A percentile compares a stretch with the other conserved stretches of the same genome.
phyloP scores from a whole-genome alignment of 2,888 invertebrate species.

The Hyposoter didymator region DNA sequence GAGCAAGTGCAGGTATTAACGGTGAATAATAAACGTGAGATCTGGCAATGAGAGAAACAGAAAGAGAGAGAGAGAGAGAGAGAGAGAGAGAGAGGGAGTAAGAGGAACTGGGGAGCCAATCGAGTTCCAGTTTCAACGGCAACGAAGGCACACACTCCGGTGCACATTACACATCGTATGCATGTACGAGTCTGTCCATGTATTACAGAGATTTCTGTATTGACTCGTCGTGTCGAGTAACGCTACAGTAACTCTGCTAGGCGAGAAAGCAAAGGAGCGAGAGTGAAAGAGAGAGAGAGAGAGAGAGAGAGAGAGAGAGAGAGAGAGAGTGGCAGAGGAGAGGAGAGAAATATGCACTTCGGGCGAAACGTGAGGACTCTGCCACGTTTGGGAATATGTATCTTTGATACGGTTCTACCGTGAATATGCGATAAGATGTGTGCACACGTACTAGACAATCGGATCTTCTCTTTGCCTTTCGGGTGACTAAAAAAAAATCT shows the following conservation, averaged over 20 bases:
- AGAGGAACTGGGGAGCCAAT: slow-evolving; percentile 8
- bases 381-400: slow-evolving; percentile 58
- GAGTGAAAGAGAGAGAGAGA: background rate
- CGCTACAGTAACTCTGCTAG: slow-evolving; percentile 24
- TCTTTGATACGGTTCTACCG: slow-evolving; percentile 57
- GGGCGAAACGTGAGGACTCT: slow-evolving; percentile 40
- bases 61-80: background rate
- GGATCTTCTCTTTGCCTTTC: slow-evolving; percentile 36
- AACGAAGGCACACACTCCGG: slow-evolving; percentile 6
- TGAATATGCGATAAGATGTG: slow-evolving; percentile 56
- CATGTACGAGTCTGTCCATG: slow-evolving; percentile 1
- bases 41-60: background rate
- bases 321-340: too few species aligned
- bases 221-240: slow-evolving; percentile 53
- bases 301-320: background rate
- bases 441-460: slow-evolving; percentile 58
- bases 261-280: slow-evolving; percentile 21
- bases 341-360: slow-evolving; percentile 56
- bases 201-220: slow-evolving; percentile 53
- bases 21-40: slow-evolving; percentile 54
- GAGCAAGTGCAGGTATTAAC: slow-evolving; percentile 44
- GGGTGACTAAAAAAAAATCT: background rate
- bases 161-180: slow-evolving; percentile 14
- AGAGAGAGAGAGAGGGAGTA: background rate
- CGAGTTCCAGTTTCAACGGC: slow-evolving; percentile 43